Percentiles rank a stretch among this genome's conserved stretches.
Evolutionary conservation across 1,140 invertebrate species (phyloP).

Genomic region (Contarinia nasturtii): DNA sequence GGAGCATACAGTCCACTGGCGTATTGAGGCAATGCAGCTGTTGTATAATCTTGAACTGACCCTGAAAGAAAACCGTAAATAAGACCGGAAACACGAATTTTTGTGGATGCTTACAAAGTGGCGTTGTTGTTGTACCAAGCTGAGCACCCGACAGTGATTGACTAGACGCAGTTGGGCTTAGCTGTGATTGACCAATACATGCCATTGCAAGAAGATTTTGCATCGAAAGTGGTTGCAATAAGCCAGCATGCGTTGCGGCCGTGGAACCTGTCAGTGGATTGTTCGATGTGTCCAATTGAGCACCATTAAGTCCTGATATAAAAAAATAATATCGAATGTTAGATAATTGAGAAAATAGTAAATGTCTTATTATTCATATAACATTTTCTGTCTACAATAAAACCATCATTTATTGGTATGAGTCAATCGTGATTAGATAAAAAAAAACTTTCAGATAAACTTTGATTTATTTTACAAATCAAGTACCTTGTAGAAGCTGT

Average conservation of each 20-base stretch:
- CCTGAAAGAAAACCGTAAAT: conserved; percentile 8
- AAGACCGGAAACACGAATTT: too few species aligned
- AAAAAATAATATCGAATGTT: too few species aligned
- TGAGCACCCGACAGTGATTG: too few species aligned
- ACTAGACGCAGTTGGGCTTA: conserved; percentile 23
- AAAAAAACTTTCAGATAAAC: background rate
- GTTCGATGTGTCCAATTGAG: background rate
- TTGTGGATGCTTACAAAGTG: background rate
- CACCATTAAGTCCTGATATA: background rate
- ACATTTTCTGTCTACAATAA: too few species aligned
- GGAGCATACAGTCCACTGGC: conserved; percentile 12
- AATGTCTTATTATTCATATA: too few species aligned
- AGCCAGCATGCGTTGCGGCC: conserved; percentile 25
- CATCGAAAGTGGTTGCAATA: conserved; percentile 62
- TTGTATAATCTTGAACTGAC: conserved; percentile 16
- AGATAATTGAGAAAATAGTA: too few species aligned
- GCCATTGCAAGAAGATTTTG: conserved; percentile 79
- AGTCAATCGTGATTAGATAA: background rate
- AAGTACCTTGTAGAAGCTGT: conserved; percentile 36
- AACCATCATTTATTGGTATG: background rate
- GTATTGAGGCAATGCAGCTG: conserved; percentile 13
- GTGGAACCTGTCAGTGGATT: background rate
- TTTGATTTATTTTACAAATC: background rate
- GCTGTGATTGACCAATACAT: conserved; percentile 48
- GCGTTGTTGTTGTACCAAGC: conserved; percentile 11